Evolutionary conservation across 2,113 vertebrate species (phyloP).

Genomic region (Lonchura striata): DNA sequence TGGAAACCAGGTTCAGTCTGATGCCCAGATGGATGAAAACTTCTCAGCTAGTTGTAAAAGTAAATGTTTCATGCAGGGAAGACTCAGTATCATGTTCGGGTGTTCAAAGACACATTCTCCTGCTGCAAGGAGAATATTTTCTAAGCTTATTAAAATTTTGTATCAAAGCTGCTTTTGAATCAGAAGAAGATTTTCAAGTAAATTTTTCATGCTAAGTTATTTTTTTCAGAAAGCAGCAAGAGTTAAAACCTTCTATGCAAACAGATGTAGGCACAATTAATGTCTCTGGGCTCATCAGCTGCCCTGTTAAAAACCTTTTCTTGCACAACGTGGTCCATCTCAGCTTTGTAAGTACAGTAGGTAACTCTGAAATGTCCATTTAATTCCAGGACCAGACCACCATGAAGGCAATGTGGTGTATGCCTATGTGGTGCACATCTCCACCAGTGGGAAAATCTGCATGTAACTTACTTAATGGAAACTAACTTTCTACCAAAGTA

Average conservation of each 20-base stretch:
- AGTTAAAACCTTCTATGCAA: neutral
- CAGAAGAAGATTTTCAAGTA: neutral
- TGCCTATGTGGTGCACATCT: neutral
- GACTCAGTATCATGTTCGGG: neutral
- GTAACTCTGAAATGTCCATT: neutral
- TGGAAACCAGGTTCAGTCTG: neutral
- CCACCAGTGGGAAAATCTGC: neutral
- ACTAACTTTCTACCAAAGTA: neutral
- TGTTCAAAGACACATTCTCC: neutral
- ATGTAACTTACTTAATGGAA: neutral
- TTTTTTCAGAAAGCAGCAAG: neutral
- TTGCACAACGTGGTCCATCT: neutral
- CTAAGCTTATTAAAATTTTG: neutral
- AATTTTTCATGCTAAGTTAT: neutral
- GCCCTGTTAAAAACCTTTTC: neutral
- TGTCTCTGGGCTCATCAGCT: neutral
- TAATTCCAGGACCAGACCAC: neutral
- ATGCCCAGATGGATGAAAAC: neutral
- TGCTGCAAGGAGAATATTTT: neutral
- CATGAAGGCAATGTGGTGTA: neutral
- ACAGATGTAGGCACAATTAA: neutral
- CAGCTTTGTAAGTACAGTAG: neutral
- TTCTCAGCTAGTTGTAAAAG: neutral
- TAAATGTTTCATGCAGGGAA: neutral
- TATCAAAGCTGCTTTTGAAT: neutral